Conservation (phyloP, 2,888 invertebrate species). For the Cactoblastis cactorum region DNA sequence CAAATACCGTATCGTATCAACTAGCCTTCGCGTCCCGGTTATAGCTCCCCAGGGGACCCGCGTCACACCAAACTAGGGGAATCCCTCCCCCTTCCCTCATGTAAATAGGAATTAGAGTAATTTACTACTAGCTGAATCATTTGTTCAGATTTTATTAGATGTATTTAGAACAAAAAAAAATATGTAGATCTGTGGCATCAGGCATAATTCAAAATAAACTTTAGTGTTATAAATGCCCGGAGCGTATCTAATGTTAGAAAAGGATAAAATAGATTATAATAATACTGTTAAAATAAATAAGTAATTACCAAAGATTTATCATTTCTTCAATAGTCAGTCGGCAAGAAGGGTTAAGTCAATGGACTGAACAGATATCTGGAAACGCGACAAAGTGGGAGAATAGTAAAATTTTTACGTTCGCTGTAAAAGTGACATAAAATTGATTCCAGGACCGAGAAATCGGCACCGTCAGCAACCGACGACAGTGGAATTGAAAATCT, state of each 20-base stretch:
- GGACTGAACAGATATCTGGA: conserved; percentile 21
- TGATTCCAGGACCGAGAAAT: conserved; percentile 30
- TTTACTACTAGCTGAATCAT: neutral
- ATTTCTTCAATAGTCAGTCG: conserved; percentile 16
- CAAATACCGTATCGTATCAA: neutral
- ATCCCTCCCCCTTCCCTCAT: neutral
- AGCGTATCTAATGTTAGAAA: too few relatives aligned
- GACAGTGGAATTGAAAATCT: neutral
- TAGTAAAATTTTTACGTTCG: conserved; percentile 42
- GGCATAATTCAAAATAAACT: too few relatives aligned
- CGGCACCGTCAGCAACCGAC: conserved; percentile 25
- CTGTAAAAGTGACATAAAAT: conserved; percentile 38
- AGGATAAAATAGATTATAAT: too few relatives aligned
- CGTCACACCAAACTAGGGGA: neutral
- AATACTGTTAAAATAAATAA: neutral
- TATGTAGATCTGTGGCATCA: neutral
- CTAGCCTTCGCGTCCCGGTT: neutral
- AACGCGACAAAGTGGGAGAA: conserved; percentile 28
- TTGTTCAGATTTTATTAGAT: neutral
- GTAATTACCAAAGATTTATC: too few relatives aligned
- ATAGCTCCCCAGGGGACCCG: neutral
- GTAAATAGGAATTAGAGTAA: conserved; percentile 3
- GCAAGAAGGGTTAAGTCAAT: conserved; percentile 20
- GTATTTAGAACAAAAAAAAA: neutral
- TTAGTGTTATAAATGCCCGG: too few relatives aligned